A percentile compares a stretch with the other conserved stretches of the same genome.
Conservation (phyloP, 2,113 vertebrate genomes). For the Solenodon paradoxus region DNA sequence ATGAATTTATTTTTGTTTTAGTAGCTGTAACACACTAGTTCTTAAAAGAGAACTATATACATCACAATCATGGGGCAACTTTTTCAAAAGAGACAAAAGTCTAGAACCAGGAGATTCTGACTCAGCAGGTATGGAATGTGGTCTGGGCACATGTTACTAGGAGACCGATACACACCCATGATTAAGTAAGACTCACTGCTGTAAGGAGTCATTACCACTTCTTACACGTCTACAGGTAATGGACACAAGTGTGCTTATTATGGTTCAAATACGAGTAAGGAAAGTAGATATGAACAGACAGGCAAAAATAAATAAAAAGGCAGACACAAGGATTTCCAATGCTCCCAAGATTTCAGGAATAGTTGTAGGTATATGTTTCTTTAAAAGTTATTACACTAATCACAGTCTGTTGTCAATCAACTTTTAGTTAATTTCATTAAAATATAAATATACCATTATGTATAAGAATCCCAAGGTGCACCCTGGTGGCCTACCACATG, state of each 20-base stretch:
- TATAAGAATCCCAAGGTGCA: no score
- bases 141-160: neutral
- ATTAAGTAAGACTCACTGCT: neutral
- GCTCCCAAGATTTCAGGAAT: neutral
- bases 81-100: conserved; percentile 42
- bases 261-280: neutral
- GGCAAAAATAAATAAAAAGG: neutral
- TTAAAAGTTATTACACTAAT: neutral
- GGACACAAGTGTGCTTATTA: neutral
- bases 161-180: neutral
- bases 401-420: conserved; percentile 22
- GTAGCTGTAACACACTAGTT: neutral
- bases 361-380: neutral
- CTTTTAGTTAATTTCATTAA: neutral
- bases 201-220: neutral
- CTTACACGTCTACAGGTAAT: neutral
- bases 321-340: neutral
- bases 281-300: neutral
- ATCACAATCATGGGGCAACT: neutral
- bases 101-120: conserved; percentile 21
- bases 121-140: conserved; percentile 11
- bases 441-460: neutral
- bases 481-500: no score
- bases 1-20: neutral
- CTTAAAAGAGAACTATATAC: neutral